Base-by-base conservation (phyloP, 2,888 invertebrate species). In the Mamestra brassicae region DNA sequence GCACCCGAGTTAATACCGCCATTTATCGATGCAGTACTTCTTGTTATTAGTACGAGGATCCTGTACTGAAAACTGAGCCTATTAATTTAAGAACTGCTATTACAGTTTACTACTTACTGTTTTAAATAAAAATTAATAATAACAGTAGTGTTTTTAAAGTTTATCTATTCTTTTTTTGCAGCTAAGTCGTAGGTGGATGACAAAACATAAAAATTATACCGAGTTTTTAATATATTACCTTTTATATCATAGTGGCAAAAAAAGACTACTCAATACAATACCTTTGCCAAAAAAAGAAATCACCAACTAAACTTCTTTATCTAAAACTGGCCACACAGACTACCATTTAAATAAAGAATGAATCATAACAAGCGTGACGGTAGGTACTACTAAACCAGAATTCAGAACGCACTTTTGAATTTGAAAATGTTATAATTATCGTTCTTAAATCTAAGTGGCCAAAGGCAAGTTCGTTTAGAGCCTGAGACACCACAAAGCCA, bases 341-440 rank as follows among this genome's bases (percentile, higher is more conserved):
- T 80, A 80, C 80, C 69, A 84, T 80, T 75, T 80, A 62, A 82
- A 84, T 75, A 75, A 60, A 70, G 77, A 77, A 85, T 83, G 78
- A 81, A 81, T 71, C 78, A 77, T 71, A 74, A 73, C 73, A 71
- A 74, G 38, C 65, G 65, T 81, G 76, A 74, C 76, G 80, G 67
- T 69, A 83, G 80, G 67, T 69, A 83, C 85, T 76, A 76, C 85
- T 74, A 68, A 81, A 76, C 73, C 62, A 83, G 73, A 82, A 80
- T 68, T 80, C 75, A 78, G 80, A 81, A 81, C 83, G 84, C 85
- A 88, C 84, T 88, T 90, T 90, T 89, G 85, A 86, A 89, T 90
- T 90, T 89, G 86, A 87, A 89, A 92, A 90, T 87, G 89, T 88
- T 90, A 89, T 92, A 92, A 93, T 93, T 93, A 94, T 95, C 94